Evolutionary conservation across 2,113 vertebrate species (phyloP).

Genomic region (Centrocercus urophasianus): DNA sequence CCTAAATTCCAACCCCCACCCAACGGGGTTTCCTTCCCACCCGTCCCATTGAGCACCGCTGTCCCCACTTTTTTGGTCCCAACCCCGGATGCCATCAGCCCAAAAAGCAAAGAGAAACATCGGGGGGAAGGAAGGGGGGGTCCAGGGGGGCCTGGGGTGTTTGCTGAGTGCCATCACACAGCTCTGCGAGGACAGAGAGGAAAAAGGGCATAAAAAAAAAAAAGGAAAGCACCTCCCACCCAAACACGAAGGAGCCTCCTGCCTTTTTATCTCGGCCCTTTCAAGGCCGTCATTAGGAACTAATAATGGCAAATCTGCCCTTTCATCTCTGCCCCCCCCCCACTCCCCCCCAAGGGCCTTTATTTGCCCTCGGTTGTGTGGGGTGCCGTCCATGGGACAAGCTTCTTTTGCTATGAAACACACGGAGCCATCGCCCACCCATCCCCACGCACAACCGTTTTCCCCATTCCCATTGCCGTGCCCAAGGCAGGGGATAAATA

Average conservation of each 20-base stretch:
- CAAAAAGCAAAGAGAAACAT: not conserved
- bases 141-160: not conserved
- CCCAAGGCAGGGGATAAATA: not conserved
- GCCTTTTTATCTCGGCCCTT: slow-evolving; percentile 35
- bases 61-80: not conserved
- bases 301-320: not conserved
- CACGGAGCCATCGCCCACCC: not conserved
- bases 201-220: not conserved
- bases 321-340: not conserved
- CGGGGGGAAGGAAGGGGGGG: too few species aligned
- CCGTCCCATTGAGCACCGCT: not conserved
- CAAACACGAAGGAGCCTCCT: not conserved
- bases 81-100: not conserved
- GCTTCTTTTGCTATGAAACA: fast-evolving
- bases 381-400: fast-evolving
- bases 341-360: not conserved
- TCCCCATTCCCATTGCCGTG: fast-evolving
- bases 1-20: fast-evolving
- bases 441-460: not conserved
- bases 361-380: fast-evolving
- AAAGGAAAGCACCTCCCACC: slow-evolving; percentile 24
- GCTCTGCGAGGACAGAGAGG: not conserved
- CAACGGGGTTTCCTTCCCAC: not conserved
- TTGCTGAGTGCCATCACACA: slow-evolving; percentile 43
- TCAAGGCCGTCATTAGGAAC: not conserved